A percentile compares a stretch with the other conserved stretches of the same genome.
These are phyloP conservation scores for Rhinatrema bivittatum DNA, from an alignment of 2,797 vertebrate genomes.

Conservation along the genomic window DNA sequence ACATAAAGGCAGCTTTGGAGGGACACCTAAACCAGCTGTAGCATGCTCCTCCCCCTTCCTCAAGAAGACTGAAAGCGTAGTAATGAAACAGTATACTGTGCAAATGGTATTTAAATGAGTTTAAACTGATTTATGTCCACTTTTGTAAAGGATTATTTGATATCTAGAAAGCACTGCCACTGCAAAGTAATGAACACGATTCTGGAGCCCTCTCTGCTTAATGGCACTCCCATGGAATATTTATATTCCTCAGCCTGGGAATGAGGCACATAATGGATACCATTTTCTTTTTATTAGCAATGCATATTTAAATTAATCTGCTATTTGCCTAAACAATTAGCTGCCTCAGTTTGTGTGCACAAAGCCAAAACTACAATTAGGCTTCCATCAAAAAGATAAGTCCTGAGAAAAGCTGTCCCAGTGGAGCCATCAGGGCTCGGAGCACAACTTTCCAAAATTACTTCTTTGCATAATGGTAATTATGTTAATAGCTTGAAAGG, in stretches of 20 bases:
- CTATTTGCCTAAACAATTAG: constrained; percentile 77
- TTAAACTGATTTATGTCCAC: constrained; percentile 66
- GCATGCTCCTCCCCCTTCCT: constrained; percentile 40
- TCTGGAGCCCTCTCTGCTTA: constrained; percentile 59
- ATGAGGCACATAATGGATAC: constrained; percentile 60
- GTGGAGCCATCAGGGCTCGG: constrained; percentile 50
- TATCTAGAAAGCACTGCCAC: constrained; percentile 60
- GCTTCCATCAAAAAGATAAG: constrained; percentile 67
- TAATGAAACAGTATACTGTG: constrained; percentile 61
- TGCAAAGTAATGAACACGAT: constrained; percentile 58
- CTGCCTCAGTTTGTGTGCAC: constrained; percentile 56
- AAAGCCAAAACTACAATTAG: constrained; percentile 74
- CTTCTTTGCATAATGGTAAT: constrained; percentile 67
- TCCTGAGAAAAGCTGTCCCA: constrained; percentile 62
- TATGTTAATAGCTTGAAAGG: constrained; percentile 69
- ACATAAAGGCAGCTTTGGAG: constrained; percentile 43
- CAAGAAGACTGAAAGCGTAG: constrained; percentile 53
- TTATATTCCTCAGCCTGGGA: constrained; percentile 64
- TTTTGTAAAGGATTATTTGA: constrained; percentile 60
- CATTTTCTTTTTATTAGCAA: constrained; percentile 73
- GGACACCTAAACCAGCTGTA: constrained; percentile 51
- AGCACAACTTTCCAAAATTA: constrained; percentile 64
- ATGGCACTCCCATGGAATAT: constrained; percentile 64
- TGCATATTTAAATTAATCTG: constrained; percentile 79
- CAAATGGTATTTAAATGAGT: constrained; percentile 68